Conservation (phyloP, 2,888 invertebrate species). For the Cloeon dipterum region DNA sequence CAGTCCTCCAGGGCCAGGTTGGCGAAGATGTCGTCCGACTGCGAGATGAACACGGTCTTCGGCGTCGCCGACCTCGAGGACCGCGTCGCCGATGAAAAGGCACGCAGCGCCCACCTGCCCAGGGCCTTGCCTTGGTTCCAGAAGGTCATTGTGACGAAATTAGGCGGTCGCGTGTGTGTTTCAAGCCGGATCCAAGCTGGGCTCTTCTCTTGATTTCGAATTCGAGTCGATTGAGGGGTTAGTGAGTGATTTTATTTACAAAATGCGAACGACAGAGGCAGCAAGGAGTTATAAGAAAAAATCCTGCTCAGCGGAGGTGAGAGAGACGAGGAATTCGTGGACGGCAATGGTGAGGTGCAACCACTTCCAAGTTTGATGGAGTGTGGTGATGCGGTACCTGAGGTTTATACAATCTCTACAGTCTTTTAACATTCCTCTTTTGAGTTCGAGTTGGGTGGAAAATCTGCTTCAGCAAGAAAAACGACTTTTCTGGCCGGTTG, state of each 20-base stretch:
- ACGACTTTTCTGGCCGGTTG: background rate
- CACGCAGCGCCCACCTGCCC: too few species aligned
- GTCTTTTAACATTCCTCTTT: constrained; percentile 34
- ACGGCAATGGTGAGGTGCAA: constrained; percentile 72
- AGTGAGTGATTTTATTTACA: too few species aligned
- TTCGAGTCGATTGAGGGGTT: too few species aligned
- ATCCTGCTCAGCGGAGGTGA: constrained; percentile 28
- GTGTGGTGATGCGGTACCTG: constrained; percentile 65
- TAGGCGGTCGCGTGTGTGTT: too few species aligned
- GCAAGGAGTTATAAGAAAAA: background rate
- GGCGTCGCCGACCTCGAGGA: too few species aligned
- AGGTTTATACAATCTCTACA: constrained; percentile 68
- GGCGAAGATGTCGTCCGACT: constrained; percentile 50
- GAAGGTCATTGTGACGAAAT: too few species aligned
- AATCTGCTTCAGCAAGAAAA: too few species aligned
- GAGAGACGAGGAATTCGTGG: constrained; percentile 66
- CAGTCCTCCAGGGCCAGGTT: constrained; percentile 94
- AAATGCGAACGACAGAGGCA: too few species aligned
- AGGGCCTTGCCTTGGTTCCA: too few species aligned
- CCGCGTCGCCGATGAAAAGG: too few species aligned
- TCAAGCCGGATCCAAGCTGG: too few species aligned
- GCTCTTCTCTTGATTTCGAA: too few species aligned
- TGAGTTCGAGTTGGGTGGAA: constrained; percentile 6
- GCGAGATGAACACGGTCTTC: constrained; percentile 79
- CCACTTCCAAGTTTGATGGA: constrained; percentile 91